Conservation (phyloP, 2,113 vertebrate species). For the Platichthys flesus region DNA sequence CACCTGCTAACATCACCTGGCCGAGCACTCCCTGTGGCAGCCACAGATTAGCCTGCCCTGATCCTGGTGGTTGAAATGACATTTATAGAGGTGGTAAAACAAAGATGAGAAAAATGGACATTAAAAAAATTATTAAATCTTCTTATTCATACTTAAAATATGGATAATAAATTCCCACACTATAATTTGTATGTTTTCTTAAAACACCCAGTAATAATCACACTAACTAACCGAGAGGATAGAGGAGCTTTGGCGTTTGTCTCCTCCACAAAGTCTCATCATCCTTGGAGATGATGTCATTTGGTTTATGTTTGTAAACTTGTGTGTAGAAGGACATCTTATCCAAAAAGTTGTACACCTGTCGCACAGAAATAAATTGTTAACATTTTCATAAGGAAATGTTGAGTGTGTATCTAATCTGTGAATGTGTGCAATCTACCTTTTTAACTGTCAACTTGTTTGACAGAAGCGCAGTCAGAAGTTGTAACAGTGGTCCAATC, state of each 20-base stretch:
- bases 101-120: background rate
- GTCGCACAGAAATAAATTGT: slow-evolving; percentile 10
- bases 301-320: slow-evolving; percentile 92
- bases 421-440: slow-evolving; percentile 72
- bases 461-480: slow-evolving; percentile 92
- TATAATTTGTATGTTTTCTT: background rate
- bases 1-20: slow-evolving; percentile 88
- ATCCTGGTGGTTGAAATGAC: slow-evolving; percentile 54
- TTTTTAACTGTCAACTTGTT: slow-evolving; percentile 96
- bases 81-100: accelerated
- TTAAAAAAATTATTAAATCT: no score
- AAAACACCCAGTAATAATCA: background rate
- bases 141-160: no score
- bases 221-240: slow-evolving; percentile 88
- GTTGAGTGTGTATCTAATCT: background rate
- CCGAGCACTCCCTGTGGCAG: slow-evolving; percentile 94
- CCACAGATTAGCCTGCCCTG: slow-evolving; percentile 93
- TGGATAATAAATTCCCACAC: background rate
- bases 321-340: slow-evolving; percentile 98
- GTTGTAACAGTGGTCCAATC: slow-evolving; percentile 90
- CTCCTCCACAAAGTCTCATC: slow-evolving; percentile 95
- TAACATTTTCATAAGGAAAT: background rate
- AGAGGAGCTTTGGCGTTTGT: slow-evolving; percentile 90
- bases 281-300: slow-evolving; percentile 90
- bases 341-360: slow-evolving; percentile 97